Evolutionary conservation across 2,888 invertebrate species (phyloP), one percentile per base, ranked within the genome.

Genomic region (Timema cristinae): DNA sequence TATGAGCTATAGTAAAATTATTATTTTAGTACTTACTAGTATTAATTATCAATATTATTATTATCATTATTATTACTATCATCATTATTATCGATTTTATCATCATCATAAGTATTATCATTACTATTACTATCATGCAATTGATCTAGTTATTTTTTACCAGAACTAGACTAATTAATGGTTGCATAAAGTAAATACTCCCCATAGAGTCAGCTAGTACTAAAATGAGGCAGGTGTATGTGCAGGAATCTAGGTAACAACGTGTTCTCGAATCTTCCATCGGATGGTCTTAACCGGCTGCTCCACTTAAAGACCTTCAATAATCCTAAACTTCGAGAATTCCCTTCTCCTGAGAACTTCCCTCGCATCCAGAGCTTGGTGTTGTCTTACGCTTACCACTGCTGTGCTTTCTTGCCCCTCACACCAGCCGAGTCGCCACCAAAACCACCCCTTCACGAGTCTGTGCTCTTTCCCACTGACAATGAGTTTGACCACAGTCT

Each of bases 331-430:
- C 85, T 97, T 75, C 86, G 90, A 61, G 93, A 93, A 78, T 97
- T 97, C 82, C 97, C 96, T 50, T 87, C 91, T 1, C 93, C 95
- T 0, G 91, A 92, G 75, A 86, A 89, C 70, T 95, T 97, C 83
- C 97, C 96, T 0, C 85, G 91, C 52, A 93, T 97, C 75, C 90
- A 93, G 84, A 91, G 91, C 11, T 85, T 97, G 79, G 90, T 93
- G 59, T 84, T 97, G 56, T 93, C 96, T 0, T 97, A 97, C 83
- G 97, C 97, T 76, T 98, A 97, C 84, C 97, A 98, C 82, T 98
- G 97, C 84, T 97, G 97, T 83, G 91, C 94, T 75, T 96, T 94
- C 83, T 82, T 93, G 79, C 90, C 91, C 66, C 83, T 90, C 77
- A 86, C 88, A 77, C 87, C 88, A 70, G 81, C 81, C 77, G 81